These are phyloP conservation scores for Hyles vespertilio DNA, from an alignment of 1,140 invertebrate genomes.

Conservation along the genomic window DNA sequence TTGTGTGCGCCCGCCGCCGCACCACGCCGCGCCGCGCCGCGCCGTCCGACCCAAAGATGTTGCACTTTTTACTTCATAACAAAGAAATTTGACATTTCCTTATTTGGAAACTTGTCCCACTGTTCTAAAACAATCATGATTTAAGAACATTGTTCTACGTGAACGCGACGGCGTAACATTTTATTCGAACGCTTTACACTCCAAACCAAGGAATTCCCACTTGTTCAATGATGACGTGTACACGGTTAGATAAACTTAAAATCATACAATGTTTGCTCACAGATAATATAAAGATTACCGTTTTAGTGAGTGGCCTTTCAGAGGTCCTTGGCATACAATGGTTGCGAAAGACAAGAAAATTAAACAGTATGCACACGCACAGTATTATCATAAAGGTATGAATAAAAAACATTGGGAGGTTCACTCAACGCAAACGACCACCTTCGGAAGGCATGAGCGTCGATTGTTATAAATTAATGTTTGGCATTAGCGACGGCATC, in stretches of 20 bases:
- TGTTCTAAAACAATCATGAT: slow-evolving; percentile 24
- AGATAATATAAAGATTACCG: slow-evolving; percentile 69
- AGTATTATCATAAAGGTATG: slow-evolving; percentile 12
- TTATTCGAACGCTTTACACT: background rate
- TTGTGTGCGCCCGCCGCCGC: slow-evolving; percentile 7
- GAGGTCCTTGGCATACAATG: slow-evolving; percentile 56
- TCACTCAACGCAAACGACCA: slow-evolving; percentile 11
- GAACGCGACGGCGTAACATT: background rate
- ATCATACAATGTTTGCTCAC: slow-evolving; percentile 36
- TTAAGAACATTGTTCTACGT: slow-evolving; percentile 2
- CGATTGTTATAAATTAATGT: slow-evolving; percentile 47
- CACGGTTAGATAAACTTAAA: slow-evolving; percentile 40
- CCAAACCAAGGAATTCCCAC: slow-evolving; percentile 14
- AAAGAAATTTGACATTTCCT: slow-evolving; percentile 23
- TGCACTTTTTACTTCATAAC: slow-evolving; percentile 23
- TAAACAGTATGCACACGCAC: slow-evolving; percentile 25
- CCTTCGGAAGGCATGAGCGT: slow-evolving; percentile 22
- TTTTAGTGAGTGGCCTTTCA: slow-evolving; percentile 61
- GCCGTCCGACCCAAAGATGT: slow-evolving; percentile 11
- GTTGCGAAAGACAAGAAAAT: slow-evolving; percentile 53
- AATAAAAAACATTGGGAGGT: slow-evolving; percentile 21
- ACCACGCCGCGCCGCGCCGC: slow-evolving; percentile 11
- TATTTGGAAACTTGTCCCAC: slow-evolving; percentile 18
- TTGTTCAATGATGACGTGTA: slow-evolving; percentile 38
- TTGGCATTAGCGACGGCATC: slow-evolving; percentile 33